Percentiles rank a stretch among this genome's conserved stretches.
Conservation (phyloP, 2,888 invertebrate genomes). For the Galeruca laticollis region DNA sequence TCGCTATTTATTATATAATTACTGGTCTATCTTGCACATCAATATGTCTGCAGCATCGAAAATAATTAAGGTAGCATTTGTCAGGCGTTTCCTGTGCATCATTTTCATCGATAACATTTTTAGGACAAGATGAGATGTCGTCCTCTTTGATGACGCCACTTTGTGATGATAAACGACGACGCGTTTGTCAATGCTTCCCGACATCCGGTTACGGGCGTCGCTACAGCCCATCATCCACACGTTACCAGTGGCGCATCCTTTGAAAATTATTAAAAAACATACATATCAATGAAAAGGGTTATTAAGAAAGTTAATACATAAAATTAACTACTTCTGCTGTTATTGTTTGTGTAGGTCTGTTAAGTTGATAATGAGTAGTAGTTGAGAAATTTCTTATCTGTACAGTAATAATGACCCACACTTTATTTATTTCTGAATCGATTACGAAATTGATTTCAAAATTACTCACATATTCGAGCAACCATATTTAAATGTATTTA, state of each 20-base stretch:
- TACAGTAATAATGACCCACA: no score
- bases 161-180: constrained; percentile 63
- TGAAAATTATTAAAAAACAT: background rate
- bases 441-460: no score
- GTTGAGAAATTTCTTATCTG: no score
- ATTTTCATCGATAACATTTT: constrained; percentile 65
- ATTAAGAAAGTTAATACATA: no score
- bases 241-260: constrained; percentile 9
- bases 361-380: no score
- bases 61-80: constrained; percentile 67
- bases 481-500: no score
- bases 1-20: constrained; percentile 59
- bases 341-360: no score
- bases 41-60: constrained; percentile 64
- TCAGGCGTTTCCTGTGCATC: constrained; percentile 65
- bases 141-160: constrained; percentile 65
- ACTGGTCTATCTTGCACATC: constrained; percentile 54
- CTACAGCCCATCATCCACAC: constrained; percentile 24
- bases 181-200: constrained; percentile 64
- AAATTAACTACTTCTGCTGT: no score
- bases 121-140: constrained; percentile 62
- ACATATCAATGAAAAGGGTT: no score
- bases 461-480: no score
- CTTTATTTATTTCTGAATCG: no score
- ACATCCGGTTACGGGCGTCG: constrained; percentile 60